Conservation (phyloP, 2,888 invertebrate genomes). For the Nebria salina region DNA sequence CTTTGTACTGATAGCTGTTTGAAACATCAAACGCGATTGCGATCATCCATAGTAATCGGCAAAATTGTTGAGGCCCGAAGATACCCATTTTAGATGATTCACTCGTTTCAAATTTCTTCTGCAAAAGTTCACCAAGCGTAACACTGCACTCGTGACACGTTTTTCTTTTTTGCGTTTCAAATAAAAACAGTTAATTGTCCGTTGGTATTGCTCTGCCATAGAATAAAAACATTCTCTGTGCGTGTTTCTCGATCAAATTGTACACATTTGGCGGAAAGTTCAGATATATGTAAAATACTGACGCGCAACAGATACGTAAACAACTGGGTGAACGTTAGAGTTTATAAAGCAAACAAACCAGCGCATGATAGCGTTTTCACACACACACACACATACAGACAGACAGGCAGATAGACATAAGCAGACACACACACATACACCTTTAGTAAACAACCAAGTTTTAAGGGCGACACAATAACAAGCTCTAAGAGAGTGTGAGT, state of each 20-base stretch:
- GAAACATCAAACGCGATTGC: neutral
- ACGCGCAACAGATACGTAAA: constrained; percentile 1
- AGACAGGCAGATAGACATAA: neutral
- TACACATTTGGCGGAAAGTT: neutral
- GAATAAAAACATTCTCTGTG: neutral
- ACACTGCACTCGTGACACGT: neutral
- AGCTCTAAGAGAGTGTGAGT: constrained; percentile 16
- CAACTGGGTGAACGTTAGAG: neutral
- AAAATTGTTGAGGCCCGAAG: neutral
- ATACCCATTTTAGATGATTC: neutral
- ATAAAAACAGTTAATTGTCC: constrained; percentile 16
- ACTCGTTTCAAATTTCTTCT: neutral
- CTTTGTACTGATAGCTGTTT: neutral
- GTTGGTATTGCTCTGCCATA: constrained; percentile 10
- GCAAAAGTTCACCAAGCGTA: neutral
- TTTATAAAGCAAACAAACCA: neutral
- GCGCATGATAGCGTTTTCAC: neutral
- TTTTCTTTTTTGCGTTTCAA: neutral
- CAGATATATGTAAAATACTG: constrained; percentile 1
- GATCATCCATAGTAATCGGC: neutral
- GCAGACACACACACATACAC: neutral
- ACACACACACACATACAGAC: neutral
- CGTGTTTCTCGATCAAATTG: neutral
- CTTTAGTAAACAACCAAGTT: constrained; percentile 6
- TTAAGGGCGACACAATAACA: neutral